Base-by-base conservation (phyloP, 1,140 invertebrate genomes). In the Heliconius melpomene region DNA sequence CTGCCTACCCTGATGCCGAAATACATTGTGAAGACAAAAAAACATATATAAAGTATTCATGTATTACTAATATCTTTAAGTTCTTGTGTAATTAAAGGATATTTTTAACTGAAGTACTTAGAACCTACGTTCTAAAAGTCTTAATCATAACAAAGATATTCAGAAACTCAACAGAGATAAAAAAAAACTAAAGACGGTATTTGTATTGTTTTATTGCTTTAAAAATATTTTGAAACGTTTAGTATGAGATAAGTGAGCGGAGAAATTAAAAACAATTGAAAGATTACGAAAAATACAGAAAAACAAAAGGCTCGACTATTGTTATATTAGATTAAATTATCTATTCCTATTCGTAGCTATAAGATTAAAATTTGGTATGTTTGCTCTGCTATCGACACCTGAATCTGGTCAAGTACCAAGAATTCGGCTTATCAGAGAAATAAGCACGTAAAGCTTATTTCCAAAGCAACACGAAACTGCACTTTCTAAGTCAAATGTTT, bases 401-500 rank as follows among this genome's bases (percentile, higher is more conserved):
- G 83, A 85, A 85, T 86, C 83, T 82, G 83, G 74, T 76, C 76
- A 83, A 84, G 84, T 90, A 90, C 86, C 83, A 82, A 75, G 89
- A 91, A 92, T 90, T 91, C 85, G 86, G 89, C 86, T 84, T 88
- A 89, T 83, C 83, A 88, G 86, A 88, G 86, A 89, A 89, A 90
- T 85, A 88, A 82, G 81, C 88, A 89, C 85, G 89, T 89, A 88
- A 84, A 87, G 74, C 81, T 92, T 92, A 94, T 94, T 90, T 92
- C 86, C 82, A 82, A 92, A 91, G 87, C 88, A 92, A 94, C 93
- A 94, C 87, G 92, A 88, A 91, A 93, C 91, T 90, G 90, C 91
- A 94, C 93, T 94, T 94, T 94, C 91, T 93, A 93, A 90, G 83
- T 90, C 88, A 94, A 94, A 94, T 93, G 89, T 94, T 94, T 93